Evolutionary conservation across 1,140 invertebrate genomes (phyloP).

Genomic region (Drosophila obscura): DNA sequence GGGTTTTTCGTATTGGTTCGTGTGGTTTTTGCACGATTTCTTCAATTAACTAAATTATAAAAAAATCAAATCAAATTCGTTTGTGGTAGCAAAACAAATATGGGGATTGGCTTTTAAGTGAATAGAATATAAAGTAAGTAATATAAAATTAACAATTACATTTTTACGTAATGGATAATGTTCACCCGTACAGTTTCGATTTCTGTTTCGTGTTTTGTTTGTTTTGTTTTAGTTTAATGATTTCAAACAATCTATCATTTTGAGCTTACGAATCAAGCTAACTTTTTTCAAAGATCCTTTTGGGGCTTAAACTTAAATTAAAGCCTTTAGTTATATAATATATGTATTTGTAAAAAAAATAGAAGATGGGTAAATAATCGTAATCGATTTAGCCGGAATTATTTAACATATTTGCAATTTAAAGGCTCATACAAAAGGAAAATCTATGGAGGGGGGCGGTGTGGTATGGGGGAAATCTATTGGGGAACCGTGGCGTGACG

Average conservation of each 20-base stretch:
- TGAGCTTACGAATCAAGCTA: constrained; percentile 52
- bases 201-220: not conserved
- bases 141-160: constrained; percentile 47
- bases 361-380: constrained; percentile 15
- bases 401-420: constrained; percentile 47
- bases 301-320: constrained; percentile 62
- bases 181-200: constrained; percentile 5
- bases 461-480: no score
- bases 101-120: constrained; percentile 14
- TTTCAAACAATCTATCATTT: constrained; percentile 38
- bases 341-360: constrained; percentile 28
- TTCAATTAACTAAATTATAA: constrained; percentile 71
- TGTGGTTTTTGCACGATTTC: constrained; percentile 23
- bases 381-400: constrained; percentile 11
- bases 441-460: constrained; percentile 17
- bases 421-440: constrained; percentile 57
- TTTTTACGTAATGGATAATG: constrained; percentile 22
- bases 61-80: constrained; percentile 34
- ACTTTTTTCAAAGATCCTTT: constrained; percentile 41
- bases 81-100: constrained; percentile 34
- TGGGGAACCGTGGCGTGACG: constrained; percentile 2
- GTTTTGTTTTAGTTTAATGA: constrained; percentile 15
- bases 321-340: constrained; percentile 55
- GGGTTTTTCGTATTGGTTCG: constrained; percentile 17
- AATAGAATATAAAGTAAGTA: constrained; percentile 17